Evolutionary conservation across 2,113 vertebrate genomes (phyloP).

Genomic region (Callipepla squamata): DNA sequence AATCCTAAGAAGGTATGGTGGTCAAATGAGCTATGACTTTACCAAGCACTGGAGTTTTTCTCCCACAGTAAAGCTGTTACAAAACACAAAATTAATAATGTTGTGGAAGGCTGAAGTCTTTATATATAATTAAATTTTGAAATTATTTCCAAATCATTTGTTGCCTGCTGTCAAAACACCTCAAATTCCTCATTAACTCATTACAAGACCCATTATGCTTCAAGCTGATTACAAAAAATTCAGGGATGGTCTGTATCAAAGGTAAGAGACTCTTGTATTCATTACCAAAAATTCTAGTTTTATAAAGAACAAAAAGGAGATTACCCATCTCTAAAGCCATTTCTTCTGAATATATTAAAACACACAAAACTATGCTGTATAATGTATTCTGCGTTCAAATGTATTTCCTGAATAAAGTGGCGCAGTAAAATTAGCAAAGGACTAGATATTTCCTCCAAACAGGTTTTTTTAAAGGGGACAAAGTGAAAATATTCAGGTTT

Average conservation of each 20-base stretch:
- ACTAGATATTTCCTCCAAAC: neutral
- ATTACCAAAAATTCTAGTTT: neutral
- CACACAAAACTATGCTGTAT: neutral
- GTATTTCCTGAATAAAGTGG: neutral
- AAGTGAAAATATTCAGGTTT: neutral
- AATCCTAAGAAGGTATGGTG: accelerated
- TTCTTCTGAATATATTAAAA: neutral
- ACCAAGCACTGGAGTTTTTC: neutral
- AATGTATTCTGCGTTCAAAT: neutral
- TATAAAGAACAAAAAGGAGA: neutral
- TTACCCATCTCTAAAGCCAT: neutral
- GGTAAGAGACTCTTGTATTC: neutral
- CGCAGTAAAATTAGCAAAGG: neutral
- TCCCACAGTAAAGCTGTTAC: neutral
- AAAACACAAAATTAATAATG: neutral
- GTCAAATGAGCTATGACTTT: neutral
- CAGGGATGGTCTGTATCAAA: neutral
- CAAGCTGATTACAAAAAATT: neutral
- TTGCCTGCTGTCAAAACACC: neutral
- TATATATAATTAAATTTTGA: neutral
- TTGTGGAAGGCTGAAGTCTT: neutral
- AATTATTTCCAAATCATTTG: neutral
- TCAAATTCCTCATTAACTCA: neutral
- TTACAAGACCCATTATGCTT: neutral
- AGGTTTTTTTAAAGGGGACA: neutral